Evolutionary conservation across 92 coral and sea anemone genomes (phyloP).

Genomic region (Paramuricea clavata): DNA sequence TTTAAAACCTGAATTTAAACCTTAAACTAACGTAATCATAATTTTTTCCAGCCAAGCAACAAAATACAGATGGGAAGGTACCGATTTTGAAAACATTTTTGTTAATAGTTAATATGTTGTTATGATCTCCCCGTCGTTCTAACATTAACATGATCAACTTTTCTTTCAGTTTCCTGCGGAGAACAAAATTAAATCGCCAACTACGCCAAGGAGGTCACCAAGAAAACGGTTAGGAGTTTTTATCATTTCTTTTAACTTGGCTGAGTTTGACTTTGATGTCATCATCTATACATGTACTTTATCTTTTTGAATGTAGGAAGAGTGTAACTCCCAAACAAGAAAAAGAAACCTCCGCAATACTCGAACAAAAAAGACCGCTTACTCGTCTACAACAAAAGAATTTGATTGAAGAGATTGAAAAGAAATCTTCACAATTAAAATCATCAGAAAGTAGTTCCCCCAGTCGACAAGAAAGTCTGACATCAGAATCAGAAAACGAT

Average conservation of each 20-base stretch:
- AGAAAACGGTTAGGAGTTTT: constrained; percentile 10
- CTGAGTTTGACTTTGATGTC: too few species aligned
- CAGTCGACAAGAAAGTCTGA: not conserved
- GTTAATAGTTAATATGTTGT: not conserved
- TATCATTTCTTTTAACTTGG: too few species aligned
- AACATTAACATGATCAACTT: not conserved
- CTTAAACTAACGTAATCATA: not conserved
- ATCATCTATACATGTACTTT: too few species aligned
- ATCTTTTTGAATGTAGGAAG: too few species aligned
- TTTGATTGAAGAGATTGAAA: constrained; percentile 15
- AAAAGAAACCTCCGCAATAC: not conserved
- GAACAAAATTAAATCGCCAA: constrained; percentile 4
- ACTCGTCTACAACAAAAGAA: constrained; percentile 30
- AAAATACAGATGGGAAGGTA: not conserved
- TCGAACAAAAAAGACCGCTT: not conserved
- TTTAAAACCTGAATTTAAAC: too few species aligned
- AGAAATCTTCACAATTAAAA: constrained; percentile 28
- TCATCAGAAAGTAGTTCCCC: not conserved
- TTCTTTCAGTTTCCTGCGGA: not conserved
- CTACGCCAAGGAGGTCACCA: constrained; percentile 12
- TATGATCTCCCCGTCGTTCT: not conserved
- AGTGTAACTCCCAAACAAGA: not conserved
- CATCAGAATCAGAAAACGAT: constrained; percentile 35
- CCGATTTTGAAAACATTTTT: not conserved
- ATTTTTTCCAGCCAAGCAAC: not conserved